Base-by-base conservation (phyloP, 2,797 vertebrate genomes). In the Emys orbicularis region DNA sequence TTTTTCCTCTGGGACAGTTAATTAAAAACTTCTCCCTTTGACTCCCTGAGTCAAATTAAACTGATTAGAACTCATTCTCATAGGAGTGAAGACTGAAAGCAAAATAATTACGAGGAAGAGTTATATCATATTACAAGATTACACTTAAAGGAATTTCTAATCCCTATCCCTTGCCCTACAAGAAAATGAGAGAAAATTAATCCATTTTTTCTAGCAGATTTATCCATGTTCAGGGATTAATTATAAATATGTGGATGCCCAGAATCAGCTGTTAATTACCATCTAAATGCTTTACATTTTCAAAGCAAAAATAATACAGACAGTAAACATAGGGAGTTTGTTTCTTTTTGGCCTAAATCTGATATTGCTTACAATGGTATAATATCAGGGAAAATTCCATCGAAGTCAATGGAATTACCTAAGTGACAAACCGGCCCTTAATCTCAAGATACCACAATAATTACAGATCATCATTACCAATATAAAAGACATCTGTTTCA, bases 371-470 rank as follows among this genome's bases (percentile, higher is more conserved):
- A 92, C 56, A 95, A 50, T n/a, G 95, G 52, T 47, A 68, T 76
- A 61, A 41, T 77, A 90, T 81, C 84, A 82, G 72, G 6, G 29
- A 13, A 61, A 61, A 88, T 92, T 54, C n/a, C 80, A 86, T 37
- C 47, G 80, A 13, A 92, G 37, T 34, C 72, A 92, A 72, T 74
- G 37, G 37, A 74, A 74, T 74, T 74, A 74, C 5, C 10, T 6
- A 11, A 87, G 19, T 82, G 61, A 0, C 0, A 0, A 8, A 91
- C 53, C 54, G 50, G 49, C 89, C 13, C 86, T 50, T 44, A 91
- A 91, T 95, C 93, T 81, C 56, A 92, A 92, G 65, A 88, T 84
- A 49, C 77, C 87, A 83, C 27, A 25, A 25, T 79, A 88, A 96
- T 88, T 93, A 89, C 18, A 90, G 81, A 88, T 79, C 49, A 89